These are phyloP conservation scores for Galeruca laticollis DNA, from an alignment of 2,888 invertebrate genomes.

Conservation along the genomic window DNA sequence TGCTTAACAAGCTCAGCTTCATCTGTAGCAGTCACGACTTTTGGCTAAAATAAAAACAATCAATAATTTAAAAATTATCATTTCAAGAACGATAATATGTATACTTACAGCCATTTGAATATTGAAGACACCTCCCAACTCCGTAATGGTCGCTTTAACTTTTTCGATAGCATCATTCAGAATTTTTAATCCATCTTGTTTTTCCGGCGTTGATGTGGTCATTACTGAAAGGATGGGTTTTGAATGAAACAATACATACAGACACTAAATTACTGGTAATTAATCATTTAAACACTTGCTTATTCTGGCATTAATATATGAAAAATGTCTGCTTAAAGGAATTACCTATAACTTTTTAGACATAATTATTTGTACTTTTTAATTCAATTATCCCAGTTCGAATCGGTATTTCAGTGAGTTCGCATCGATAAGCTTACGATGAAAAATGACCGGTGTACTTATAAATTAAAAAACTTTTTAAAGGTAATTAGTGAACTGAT, in stretches of 20 bases:
- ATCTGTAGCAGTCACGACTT: conserved; percentile 98
- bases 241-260: conserved; percentile 32
- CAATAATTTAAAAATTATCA: conserved; percentile 4
- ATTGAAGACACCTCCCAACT: conserved; percentile 91
- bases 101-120: conserved; percentile 83
- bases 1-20: conserved; percentile 95
- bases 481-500: too few species aligned
- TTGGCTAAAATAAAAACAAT: conserved; percentile 70
- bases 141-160: conserved; percentile 85
- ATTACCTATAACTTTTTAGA: too few species aligned
- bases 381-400: too few species aligned
- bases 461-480: too few species aligned
- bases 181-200: conserved; percentile 91
- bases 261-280: not conserved
- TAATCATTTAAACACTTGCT: too few species aligned
- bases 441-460: too few species aligned
- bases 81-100: conserved; percentile 12
- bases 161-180: conserved; percentile 90
- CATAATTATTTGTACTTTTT: too few species aligned
- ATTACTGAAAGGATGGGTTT: too few species aligned
- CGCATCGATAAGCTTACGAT: too few species aligned
- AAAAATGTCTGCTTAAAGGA: too few species aligned
- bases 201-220: conserved; percentile 98
- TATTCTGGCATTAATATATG: too few species aligned
- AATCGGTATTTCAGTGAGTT: too few species aligned